phyloP scores from a whole-genome alignment of 2,888 invertebrate genomes.

The Alloplasta piceator region DNA sequence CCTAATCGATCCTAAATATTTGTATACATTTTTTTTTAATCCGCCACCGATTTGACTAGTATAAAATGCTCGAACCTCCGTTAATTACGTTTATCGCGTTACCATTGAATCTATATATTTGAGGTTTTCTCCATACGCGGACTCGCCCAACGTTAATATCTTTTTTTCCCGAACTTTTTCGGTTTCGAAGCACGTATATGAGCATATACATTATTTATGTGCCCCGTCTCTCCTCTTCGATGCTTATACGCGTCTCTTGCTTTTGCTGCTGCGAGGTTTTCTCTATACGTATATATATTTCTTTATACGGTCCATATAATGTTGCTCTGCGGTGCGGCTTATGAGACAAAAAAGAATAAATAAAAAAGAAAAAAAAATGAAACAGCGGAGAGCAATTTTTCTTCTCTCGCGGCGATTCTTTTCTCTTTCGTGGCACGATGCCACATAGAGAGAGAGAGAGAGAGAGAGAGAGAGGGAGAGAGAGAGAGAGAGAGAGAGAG shows the following conservation, averaged over 20 bases:
- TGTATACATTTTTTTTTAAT: too few relatives aligned
- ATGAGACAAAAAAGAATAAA: constrained; percentile 46
- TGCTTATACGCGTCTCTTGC: constrained; percentile 23
- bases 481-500: constrained; percentile 19
- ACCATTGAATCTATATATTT: too few relatives aligned
- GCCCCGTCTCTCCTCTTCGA: constrained; percentile 46
- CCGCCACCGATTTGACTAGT: too few relatives aligned
- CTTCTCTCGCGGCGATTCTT: constrained; percentile 61
- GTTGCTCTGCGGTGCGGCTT: constrained; percentile 48
- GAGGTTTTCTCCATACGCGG: too few relatives aligned
- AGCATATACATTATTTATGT: constrained; percentile 62
- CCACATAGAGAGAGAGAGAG: constrained; percentile 36
- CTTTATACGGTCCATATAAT: constrained; percentile 31
- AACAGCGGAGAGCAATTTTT: constrained; percentile 54
- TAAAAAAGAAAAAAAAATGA: constrained; percentile 35
- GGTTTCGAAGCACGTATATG: constrained; percentile 62
- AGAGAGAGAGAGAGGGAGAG: constrained; percentile 18
- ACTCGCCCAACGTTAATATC: constrained; percentile 44
- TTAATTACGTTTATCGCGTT: too few relatives aligned
- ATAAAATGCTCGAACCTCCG: too few relatives aligned
- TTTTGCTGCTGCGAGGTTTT: constrained; percentile 17
- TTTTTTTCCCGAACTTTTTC: constrained; percentile 57
- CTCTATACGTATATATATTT: constrained; percentile 13
- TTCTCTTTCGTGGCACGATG: constrained; percentile 67
- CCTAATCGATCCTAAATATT: too few relatives aligned